Evolutionary conservation across 2,888 invertebrate species (phyloP), one percentile per base, ranked within the genome.

Genomic region (Tetragnatha montana): DNA sequence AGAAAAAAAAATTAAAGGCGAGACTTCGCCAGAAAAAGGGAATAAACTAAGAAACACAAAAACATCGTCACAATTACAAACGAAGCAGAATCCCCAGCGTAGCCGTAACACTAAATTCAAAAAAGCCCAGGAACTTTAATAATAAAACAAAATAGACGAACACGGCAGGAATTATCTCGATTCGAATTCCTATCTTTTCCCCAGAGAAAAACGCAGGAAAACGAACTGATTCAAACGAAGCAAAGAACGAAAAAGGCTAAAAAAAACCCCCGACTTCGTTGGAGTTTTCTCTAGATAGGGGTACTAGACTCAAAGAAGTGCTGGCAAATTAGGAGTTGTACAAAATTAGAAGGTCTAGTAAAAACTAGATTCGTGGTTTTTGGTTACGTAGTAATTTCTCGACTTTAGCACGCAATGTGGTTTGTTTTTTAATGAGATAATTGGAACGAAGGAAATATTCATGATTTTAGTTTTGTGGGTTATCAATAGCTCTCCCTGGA

Each of bases 121-220:
- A 60, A 60, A 17, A 60, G 17, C 8, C 14, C 10, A 8, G 60
- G 60, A 10, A 60, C 14, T 4, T 12, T 7, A 12, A 17, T 7
- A 12, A 17, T 51, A 73, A 71, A 80, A 80, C 69, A 68, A 80
- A 81, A 73, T 78, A 51, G 51, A 22, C 73, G 73, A 73, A 74
- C 50, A 35, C 35, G 35, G 73, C 73, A 82, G 47, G 82, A 82
- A 51, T 73, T 60, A 71, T 73, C 22, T 73, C 51, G 51, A 82
- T 51, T 22, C 17, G 51, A 82, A 82, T 82, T 82, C 71, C 82
- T 10, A 49, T 19, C 70, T 19, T 4, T 50, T 51, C 82, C 51
- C 82, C 35, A 47, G 82, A 73, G 82, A 22, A 35, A 35, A 35
- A n/a, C 21, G 82, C 51, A 51, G 73, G 82, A 74, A 81, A 82